These are phyloP conservation scores for Clistopyga incitator DNA, from an alignment of 2,888 invertebrate species.

Conservation along the genomic window DNA sequence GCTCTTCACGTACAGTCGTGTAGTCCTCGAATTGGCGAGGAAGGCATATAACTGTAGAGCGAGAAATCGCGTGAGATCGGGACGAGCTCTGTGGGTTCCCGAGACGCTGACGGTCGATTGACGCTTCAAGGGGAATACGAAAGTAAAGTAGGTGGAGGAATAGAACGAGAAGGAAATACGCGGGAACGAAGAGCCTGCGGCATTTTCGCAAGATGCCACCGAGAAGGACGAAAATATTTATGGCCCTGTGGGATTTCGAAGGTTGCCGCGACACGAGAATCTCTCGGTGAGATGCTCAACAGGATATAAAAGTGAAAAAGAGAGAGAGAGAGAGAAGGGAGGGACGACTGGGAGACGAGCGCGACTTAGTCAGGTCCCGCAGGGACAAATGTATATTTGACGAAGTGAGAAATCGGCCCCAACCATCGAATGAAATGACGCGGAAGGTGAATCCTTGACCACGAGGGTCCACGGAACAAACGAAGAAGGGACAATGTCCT, in stretches of 20 bases:
- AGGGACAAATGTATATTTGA: constrained; percentile 65
- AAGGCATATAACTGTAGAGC: constrained; percentile 2
- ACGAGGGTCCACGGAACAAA: constrained; percentile 49
- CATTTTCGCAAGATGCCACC: constrained; percentile 14
- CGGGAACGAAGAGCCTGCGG: background rate
- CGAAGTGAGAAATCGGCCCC: constrained; percentile 64
- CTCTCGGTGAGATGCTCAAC: constrained; percentile 11
- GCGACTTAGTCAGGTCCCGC: constrained; percentile 27
- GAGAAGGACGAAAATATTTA: constrained; percentile 53
- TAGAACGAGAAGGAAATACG: constrained; percentile 1
- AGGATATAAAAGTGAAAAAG: background rate
- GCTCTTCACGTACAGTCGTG: background rate
- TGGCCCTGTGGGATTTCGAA: constrained; percentile 17
- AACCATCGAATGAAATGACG: constrained; percentile 53
- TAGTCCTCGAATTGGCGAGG: background rate
- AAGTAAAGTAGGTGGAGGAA: constrained; percentile 34
- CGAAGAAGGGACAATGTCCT: constrained; percentile 19
- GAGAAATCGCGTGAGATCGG: constrained; percentile 40
- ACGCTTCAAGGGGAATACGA: constrained; percentile 58
- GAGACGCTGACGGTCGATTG: constrained; percentile 45
- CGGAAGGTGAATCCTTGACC: constrained; percentile 61
- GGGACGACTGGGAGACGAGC: constrained; percentile 1
- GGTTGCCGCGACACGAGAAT: constrained; percentile 2
- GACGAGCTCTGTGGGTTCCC: constrained; percentile 7
- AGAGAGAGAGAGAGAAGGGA: constrained; percentile 15